Conservation (phyloP, 1,140 invertebrate genomes). For the Panagrolaimus sp. region DNA sequence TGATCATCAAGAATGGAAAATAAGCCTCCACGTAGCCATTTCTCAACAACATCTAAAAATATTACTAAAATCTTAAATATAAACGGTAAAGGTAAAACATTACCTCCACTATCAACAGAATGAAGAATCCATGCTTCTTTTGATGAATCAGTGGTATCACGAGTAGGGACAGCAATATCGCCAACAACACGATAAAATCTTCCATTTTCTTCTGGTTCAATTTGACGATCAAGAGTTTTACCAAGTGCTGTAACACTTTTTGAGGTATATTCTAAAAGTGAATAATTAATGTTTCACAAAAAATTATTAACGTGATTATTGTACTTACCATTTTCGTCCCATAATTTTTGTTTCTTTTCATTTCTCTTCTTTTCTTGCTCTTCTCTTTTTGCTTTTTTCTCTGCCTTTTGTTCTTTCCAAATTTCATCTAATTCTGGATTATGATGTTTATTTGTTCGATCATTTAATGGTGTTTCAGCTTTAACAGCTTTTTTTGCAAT, state of each 20-base stretch:
- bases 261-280: too few species aligned
- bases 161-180: slow-evolving; percentile 23
- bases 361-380: slow-evolving; percentile 5
- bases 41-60: too few species aligned
- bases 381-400: slow-evolving; percentile 10
- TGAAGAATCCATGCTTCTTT: slow-evolving; percentile 24
- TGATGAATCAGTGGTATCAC: slow-evolving; percentile 13
- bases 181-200: slow-evolving; percentile 12
- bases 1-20: slow-evolving; percentile 21
- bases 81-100: too few species aligned
- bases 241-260: too few species aligned
- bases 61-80: too few species aligned
- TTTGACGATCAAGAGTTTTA: too few species aligned
- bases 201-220: too few species aligned
- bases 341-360: slow-evolving; percentile 11
- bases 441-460: not conserved
- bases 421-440: slow-evolving; percentile 1
- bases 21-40: slow-evolving; percentile 26
- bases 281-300: too few species aligned
- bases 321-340: slow-evolving; percentile 14
- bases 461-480: not conserved
- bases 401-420: not conserved
- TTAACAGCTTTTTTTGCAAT: not conserved
- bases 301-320: too few species aligned
- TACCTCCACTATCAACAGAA: slow-evolving; percentile 22